Conservation (phyloP, 2,888 invertebrate genomes). For the Dascillus cervinus region DNA sequence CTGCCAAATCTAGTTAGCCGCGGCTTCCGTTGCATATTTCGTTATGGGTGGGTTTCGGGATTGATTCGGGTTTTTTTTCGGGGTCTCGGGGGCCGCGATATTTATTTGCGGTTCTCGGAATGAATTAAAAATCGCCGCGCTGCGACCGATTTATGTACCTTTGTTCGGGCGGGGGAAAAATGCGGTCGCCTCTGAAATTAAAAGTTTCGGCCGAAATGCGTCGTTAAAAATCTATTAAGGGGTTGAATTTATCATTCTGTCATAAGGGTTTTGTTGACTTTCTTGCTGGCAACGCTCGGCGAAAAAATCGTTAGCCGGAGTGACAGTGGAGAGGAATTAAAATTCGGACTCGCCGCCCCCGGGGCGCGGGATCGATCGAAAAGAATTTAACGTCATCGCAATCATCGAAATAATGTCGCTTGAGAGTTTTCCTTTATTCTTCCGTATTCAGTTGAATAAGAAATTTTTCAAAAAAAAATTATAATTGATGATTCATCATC, state of each 20-base stretch:
- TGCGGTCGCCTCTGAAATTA: background rate
- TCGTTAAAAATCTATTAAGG: constrained; percentile 14
- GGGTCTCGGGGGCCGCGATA: no score
- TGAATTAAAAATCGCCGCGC: constrained; percentile 3
- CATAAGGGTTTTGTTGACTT: constrained; percentile 10
- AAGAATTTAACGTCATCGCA: no score
- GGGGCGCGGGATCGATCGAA: no score
- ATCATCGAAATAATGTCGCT: no score
- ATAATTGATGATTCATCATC: no score
- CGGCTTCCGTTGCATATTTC: constrained; percentile 11
- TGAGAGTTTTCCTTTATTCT: no score
- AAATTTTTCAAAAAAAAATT: no score
- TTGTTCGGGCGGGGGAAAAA: constrained; percentile 7
- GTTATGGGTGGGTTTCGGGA: constrained; percentile 11
- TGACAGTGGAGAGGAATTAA: no score
- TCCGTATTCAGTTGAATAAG: no score
- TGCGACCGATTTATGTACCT: constrained; percentile 18
- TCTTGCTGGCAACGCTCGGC: no score
- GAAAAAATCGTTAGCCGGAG: no score
- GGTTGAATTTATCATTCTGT: constrained; percentile 12
- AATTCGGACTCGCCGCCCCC: no score
- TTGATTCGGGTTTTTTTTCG: constrained; percentile 3
- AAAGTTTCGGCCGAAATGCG: constrained; percentile 3
- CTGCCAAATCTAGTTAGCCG: constrained; percentile 10
- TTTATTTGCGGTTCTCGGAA: constrained; percentile 14